Base-by-base conservation (phyloP, 2,113 vertebrate species). In the Rhabdomys dilectus region DNA sequence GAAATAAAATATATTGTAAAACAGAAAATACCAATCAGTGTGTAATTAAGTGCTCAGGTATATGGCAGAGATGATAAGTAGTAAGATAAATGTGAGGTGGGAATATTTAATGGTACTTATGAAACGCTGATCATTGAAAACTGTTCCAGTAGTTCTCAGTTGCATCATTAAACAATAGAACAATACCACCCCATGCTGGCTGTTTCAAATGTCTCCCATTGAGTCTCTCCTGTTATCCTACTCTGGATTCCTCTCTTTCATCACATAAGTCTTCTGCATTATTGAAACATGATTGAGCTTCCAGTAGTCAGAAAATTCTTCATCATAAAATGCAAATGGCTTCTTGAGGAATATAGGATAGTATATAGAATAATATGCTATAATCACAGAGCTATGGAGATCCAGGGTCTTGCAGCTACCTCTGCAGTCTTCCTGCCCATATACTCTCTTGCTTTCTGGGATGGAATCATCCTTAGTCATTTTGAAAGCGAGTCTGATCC, bases 1-100 rank as follows among this genome's bases (percentile, higher is more conserved):
- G n/a, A 93, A 87, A 92, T 70, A 66, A 86, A 89, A 58, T 88
- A 42, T 31, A 26, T 36, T 81, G 5, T 68, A 21, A 96, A 92
- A n/a, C 8, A 21, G 9, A 58, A 8, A 68, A 5, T 56, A 70
- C 19, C 68, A 15, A 4, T 78, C 17, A 73, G 45, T 1, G 31
- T 58, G 34, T 48, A 84, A 92, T 73, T 36, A 80, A 80, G 0
- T 82, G 42, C 24, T 84, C 56, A 90, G 39, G 51, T 84, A 34
- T 3, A 17, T 19, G 4, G 0, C 51, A 88, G 15, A 21, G 72
- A 76, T 8, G 34, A n/a, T 34, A 64, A 88, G 70, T 0, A 70
- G 5, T 84, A 4, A 2, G 31, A 11, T 12, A 39, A 4, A 87
- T 87, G 75, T 68, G 66, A 17, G 9, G 19, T 73, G 26, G 56